Evolutionary conservation across 2,113 vertebrate species (phyloP).

Genomic region (Dicerorhinus sumatrensis): DNA sequence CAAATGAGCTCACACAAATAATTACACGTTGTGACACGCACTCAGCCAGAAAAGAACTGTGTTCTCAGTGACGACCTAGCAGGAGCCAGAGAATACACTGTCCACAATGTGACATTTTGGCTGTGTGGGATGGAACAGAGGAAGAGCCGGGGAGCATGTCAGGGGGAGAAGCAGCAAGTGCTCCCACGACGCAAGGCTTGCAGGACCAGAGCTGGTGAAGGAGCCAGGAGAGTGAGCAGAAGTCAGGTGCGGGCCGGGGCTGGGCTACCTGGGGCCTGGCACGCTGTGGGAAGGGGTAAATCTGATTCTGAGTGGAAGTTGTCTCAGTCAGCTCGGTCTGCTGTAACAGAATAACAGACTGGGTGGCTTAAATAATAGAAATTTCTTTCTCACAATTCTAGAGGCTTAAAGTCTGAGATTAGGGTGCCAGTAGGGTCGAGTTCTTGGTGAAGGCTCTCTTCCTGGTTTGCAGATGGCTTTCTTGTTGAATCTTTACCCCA

Average conservation of each 20-base stretch:
- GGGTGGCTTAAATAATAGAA: not conserved
- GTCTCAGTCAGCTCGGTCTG: not conserved
- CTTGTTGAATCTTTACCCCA: too few species aligned
- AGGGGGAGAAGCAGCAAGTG: not conserved
- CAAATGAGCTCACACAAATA: accelerated
- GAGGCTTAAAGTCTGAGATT: not conserved
- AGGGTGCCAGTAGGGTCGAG: not conserved
- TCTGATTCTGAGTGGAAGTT: not conserved
- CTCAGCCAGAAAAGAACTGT: not conserved
- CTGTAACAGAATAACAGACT: not conserved
- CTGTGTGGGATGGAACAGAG: accelerated
- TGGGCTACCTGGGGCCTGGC: not conserved
- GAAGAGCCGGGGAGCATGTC: not conserved
- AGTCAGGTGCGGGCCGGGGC: not conserved
- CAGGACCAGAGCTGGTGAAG: not conserved
- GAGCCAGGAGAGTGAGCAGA: not conserved
- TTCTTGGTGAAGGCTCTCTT: not conserved
- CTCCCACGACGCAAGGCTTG: not conserved
- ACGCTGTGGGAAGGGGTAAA: accelerated
- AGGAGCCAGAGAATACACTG: not conserved
- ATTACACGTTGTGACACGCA: not conserved
- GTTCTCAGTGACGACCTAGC: not conserved
- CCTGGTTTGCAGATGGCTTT: not conserved
- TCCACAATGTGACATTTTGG: not conserved
- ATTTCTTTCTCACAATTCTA: not conserved